A percentile compares a stretch with the other conserved stretches of the same genome.
Evolutionary conservation across 2,888 invertebrate species (phyloP).

Genomic region (Pachydiplax longipennis): DNA sequence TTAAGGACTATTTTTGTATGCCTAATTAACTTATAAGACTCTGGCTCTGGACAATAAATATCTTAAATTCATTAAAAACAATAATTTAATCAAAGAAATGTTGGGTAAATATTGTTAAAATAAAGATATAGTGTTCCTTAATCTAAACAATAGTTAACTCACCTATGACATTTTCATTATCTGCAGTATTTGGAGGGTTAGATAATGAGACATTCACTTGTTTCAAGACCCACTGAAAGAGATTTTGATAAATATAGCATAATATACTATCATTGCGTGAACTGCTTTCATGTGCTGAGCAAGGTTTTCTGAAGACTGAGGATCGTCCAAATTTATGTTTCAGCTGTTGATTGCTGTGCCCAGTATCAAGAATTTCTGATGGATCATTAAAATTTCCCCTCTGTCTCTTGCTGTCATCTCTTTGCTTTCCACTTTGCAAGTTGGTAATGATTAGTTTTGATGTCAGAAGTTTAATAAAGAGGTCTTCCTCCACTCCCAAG

Average conservation of each 20-base stretch:
- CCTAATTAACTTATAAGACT: no score
- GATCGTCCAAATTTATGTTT: not conserved
- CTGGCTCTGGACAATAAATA: no score
- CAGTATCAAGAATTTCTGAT: no score
- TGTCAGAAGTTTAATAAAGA: not conserved
- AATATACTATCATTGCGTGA: not conserved
- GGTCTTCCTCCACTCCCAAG: not conserved
- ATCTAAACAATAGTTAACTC: no score
- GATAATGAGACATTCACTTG: not conserved
- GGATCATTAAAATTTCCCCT: not conserved
- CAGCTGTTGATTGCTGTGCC: not conserved
- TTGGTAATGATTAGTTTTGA: constrained; percentile 4
- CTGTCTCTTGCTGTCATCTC: not conserved
- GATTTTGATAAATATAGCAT: not conserved
- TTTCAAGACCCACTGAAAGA: constrained; percentile 8
- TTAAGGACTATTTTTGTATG: no score
- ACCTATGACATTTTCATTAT: no score
- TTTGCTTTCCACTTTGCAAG: not conserved
- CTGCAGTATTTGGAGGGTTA: no score
- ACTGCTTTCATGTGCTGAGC: not conserved
- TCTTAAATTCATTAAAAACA: no score
- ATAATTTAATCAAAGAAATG: no score
- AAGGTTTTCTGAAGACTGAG: not conserved
- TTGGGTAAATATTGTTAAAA: no score
- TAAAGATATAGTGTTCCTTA: no score